Base-by-base conservation (phyloP, 2,888 invertebrate genomes). In the Phalera bucephala region DNA sequence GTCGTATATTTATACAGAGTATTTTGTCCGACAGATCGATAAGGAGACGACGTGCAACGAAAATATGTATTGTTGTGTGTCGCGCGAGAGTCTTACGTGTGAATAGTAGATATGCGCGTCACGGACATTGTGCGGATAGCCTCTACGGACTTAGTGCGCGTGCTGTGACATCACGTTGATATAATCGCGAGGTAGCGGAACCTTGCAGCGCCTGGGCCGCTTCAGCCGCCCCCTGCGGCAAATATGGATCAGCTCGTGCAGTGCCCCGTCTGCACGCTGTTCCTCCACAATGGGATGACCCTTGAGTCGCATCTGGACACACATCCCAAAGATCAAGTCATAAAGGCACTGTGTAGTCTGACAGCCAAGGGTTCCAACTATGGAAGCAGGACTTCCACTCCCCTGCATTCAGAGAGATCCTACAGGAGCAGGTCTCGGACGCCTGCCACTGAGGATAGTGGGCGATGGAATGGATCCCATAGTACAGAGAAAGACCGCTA, bases 321-420 rank as follows among this genome's bases (percentile, higher is more conserved):
- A 14, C 96, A 96, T 88, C 96, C 96, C 25, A 96, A 96, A 79
- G 96, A 96, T 62, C 95, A 95, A 82, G 95, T 96, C 32, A 96
- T 96, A 58, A 95, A 94, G 74, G 96, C 96, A 13, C 86, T 96
- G 47, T 93, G 89, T 63, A 77, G 52, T 53, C 63, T 89, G 43
- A 89, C 91, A 46, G 80, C 83, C 45, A 90, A 88, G 35, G 82
- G 79, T 50, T 67, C 70, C 41, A 73, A 65, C 45, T 82, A 72
- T 73, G 71, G 72, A 29, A 83, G 89, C 63, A 69, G 91, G 60
- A 79, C 85, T 54, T 62, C 84, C 19, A 83, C 87, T 21, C 84
- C 89, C 1, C 46, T 72, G 40, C 77, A 74, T 52, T 85, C 87
- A 2, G 86, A 86, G 50, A 69, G 82, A 25, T 87, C 86, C 11